These are phyloP conservation scores for silkworm (Bombyx mori) DNA, from an alignment of 1,140 invertebrate species.

Conservation along the genomic window DNA sequence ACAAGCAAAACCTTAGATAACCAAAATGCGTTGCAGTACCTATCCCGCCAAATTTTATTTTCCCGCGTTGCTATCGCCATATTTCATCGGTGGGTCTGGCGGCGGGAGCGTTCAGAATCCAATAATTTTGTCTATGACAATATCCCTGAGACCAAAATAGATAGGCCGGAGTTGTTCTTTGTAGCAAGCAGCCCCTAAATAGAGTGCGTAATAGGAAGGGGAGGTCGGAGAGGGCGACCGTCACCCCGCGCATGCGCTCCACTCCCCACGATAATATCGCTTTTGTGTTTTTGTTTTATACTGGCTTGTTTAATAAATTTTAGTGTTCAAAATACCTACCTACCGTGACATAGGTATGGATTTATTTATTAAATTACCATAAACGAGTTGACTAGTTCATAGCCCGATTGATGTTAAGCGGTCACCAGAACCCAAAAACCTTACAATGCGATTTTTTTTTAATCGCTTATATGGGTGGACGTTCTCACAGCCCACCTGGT, in stretches of 20 bases:
- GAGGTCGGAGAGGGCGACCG: constrained; percentile 46
- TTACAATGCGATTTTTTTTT: too few relatives aligned
- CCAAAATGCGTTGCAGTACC: too few relatives aligned
- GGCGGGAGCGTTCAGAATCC: constrained; percentile 31
- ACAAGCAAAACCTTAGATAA: too few relatives aligned
- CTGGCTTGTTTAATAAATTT: background rate
- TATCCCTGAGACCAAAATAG: constrained; percentile 65
- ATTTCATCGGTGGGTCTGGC: constrained; percentile 16
- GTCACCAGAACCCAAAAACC: too few relatives aligned
- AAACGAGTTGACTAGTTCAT: too few relatives aligned
- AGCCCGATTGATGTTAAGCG: too few relatives aligned
- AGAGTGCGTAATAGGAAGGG: constrained; percentile 64
- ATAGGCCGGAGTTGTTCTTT: constrained; percentile 60
- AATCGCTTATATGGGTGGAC: too few relatives aligned
- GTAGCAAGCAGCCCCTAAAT: constrained; percentile 58
- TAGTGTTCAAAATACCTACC: too few relatives aligned
- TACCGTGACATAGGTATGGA: too few relatives aligned
- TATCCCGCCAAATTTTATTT: constrained; percentile 20
- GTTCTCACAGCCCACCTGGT: too few relatives aligned
- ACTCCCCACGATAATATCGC: constrained; percentile 46
- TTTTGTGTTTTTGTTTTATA: constrained; percentile 55
- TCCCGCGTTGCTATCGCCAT: constrained; percentile 20
- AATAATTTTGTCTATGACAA: constrained; percentile 54
- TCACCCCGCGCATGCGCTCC: constrained; percentile 47
- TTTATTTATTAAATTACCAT: too few relatives aligned